phyloP scores from a whole-genome alignment of 2,888 invertebrate species.

The Diloba caeruleocephala region DNA sequence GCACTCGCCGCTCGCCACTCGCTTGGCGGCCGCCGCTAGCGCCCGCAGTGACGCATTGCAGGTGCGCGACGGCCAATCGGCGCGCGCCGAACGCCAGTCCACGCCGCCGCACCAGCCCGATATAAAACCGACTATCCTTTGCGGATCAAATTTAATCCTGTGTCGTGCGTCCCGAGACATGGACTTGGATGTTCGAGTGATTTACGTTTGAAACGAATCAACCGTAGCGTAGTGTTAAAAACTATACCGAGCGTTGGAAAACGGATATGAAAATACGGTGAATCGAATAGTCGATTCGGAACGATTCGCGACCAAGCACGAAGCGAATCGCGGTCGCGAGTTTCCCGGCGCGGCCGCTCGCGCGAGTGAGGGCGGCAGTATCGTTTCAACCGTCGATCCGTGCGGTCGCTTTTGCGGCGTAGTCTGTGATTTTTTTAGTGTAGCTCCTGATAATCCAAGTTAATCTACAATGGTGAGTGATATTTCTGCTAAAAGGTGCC shows the following conservation, averaged over 20 bases:
- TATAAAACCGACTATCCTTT: slow-evolving; percentile 91
- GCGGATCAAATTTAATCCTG: slow-evolving; percentile 90
- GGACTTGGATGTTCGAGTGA: slow-evolving; percentile 83
- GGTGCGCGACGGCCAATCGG: slow-evolving; percentile 95
- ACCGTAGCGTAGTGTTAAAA: slow-evolving; percentile 65
- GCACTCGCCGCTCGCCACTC: slow-evolving; percentile 53
- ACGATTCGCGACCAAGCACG: slow-evolving; percentile 83
- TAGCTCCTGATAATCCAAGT: slow-evolving; percentile 90
- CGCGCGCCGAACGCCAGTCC: slow-evolving; percentile 92
- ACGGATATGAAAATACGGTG: slow-evolving; percentile 83
- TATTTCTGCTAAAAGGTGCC: slow-evolving; percentile 80
- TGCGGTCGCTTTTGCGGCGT: slow-evolving; percentile 88
- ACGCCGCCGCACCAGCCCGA: slow-evolving; percentile 93
- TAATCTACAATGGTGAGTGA: slow-evolving; percentile 90
- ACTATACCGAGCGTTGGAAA: slow-evolving; percentile 67
- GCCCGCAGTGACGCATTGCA: slow-evolving; percentile 94
- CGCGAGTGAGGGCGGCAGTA: slow-evolving; percentile 90
- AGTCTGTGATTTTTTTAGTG: slow-evolving; percentile 89
- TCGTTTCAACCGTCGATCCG: slow-evolving; percentile 88
- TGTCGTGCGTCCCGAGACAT: slow-evolving; percentile 86
- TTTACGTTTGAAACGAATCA: slow-evolving; percentile 71
- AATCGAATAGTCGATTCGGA: slow-evolving; percentile 84
- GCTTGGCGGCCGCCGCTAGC: slow-evolving; percentile 72
- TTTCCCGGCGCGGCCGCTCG: slow-evolving; percentile 85
- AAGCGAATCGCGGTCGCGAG: slow-evolving; percentile 84